These are phyloP conservation scores for Grammomys surdaster DNA, from an alignment of 2,113 vertebrate species.

Conservation along the genomic window DNA sequence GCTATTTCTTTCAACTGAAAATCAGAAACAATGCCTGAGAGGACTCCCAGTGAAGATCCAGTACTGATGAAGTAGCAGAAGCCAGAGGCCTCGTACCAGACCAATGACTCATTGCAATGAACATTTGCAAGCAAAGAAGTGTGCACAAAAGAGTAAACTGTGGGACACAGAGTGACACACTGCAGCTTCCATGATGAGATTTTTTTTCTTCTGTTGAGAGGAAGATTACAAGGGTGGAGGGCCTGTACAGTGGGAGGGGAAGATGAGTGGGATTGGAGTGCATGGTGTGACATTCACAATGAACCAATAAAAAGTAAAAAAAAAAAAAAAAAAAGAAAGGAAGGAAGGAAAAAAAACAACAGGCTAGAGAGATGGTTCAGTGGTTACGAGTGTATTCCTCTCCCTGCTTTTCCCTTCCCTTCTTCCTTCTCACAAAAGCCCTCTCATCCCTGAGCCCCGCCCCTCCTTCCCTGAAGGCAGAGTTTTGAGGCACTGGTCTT, in stretches of 20 bases:
- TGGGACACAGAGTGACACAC: not conserved
- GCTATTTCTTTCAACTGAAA: not conserved
- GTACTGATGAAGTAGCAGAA: not conserved
- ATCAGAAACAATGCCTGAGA: not conserved
- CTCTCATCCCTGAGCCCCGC: not conserved
- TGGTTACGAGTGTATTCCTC: not conserved
- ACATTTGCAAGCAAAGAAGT: not conserved
- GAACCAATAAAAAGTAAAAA: not conserved
- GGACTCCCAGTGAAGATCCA: not conserved
- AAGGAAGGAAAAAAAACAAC: too few species aligned
- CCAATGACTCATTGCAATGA: not conserved
- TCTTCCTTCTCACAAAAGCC: not conserved
- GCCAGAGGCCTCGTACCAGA: not conserved
- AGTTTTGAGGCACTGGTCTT: not conserved
- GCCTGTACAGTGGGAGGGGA: accelerated
- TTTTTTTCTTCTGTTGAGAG: not conserved
- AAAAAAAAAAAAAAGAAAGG: not conserved
- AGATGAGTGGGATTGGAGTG: not conserved
- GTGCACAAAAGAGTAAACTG: not conserved
- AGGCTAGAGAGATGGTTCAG: not conserved
- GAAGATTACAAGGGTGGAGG: not conserved
- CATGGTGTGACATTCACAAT: not conserved
- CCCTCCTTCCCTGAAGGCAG: not conserved
- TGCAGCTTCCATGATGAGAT: not conserved
- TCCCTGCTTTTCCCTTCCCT: not conserved